Conservation (phyloP, 2,888 invertebrate genomes). For the Pseudococcus jackbeardsleyi region DNA sequence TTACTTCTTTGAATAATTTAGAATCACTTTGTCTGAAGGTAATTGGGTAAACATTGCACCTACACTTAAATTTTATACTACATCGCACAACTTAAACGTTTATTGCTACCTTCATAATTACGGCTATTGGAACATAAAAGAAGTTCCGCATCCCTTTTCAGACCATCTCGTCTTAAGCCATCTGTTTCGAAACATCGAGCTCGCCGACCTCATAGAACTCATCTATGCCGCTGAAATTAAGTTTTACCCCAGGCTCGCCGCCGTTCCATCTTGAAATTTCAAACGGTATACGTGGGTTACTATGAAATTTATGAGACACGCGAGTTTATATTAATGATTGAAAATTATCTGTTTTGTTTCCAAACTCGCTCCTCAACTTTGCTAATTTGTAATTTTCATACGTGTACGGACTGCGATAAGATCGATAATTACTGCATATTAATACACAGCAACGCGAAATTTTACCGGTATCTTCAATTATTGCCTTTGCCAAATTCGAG, state of each 20-base stretch:
- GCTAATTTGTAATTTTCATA: background rate
- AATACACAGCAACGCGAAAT: background rate
- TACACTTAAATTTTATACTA: conserved; percentile 51
- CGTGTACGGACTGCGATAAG: background rate
- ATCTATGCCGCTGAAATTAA: background rate
- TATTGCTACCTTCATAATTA: conserved; percentile 45
- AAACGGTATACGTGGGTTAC: background rate
- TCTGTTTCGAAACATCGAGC: conserved; percentile 9
- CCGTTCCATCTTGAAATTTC: background rate
- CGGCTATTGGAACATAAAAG: conserved; percentile 48
- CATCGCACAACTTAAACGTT: conserved; percentile 42
- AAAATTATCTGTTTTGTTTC: conserved; percentile 32
- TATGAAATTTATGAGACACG: conserved; percentile 13
- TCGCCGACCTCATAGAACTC: background rate
- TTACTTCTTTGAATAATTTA: conserved; percentile 50
- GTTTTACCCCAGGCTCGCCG: conserved; percentile 1
- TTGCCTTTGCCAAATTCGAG: background rate
- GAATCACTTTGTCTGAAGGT: conserved; percentile 34
- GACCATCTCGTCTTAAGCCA: conserved; percentile 14
- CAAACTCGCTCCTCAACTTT: background rate
- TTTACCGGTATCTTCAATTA: background rate
- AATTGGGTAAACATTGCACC: conserved; percentile 55
- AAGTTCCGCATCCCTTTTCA: conserved; percentile 22
- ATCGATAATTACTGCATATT: background rate
- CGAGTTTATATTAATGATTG: conserved; percentile 35